Evolutionary conservation across 2,888 invertebrate genomes (phyloP).

Genomic region (Drosophila vallismaia): DNA sequence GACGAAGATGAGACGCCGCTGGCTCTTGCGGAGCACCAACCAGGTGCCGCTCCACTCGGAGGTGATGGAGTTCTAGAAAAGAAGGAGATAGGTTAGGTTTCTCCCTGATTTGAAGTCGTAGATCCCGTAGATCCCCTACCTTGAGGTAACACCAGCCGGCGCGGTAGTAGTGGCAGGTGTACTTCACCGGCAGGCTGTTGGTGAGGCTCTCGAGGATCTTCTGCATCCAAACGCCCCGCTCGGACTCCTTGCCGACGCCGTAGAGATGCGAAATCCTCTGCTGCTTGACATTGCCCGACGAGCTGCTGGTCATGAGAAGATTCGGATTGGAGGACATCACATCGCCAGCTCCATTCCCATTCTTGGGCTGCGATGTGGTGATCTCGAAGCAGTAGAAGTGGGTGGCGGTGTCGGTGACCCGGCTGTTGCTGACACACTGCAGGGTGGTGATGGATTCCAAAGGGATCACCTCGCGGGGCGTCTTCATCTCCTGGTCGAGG

Average conservation of each 20-base stretch:
- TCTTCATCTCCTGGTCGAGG: slow-evolving; percentile 88
- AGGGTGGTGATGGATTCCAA: slow-evolving; percentile 86
- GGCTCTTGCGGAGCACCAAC: slow-evolving; percentile 89
- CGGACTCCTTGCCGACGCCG: slow-evolving; percentile 84
- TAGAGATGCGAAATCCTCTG: slow-evolving; percentile 82
- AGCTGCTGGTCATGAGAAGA: slow-evolving; percentile 79
- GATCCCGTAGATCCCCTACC: slow-evolving; percentile 81
- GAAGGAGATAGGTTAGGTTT: neutral
- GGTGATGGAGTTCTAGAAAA: slow-evolving; percentile 80
- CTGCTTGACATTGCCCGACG: slow-evolving; percentile 82
- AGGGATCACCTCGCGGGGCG: slow-evolving; percentile 88
- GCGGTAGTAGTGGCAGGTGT: slow-evolving; percentile 89
- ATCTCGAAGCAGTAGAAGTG: slow-evolving; percentile 84
- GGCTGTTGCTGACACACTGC: slow-evolving; percentile 83
- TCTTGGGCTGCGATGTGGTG: slow-evolving; percentile 82
- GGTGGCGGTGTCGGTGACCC: slow-evolving; percentile 84
- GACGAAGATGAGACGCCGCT: slow-evolving; percentile 85
- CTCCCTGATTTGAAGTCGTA: too few relatives aligned
- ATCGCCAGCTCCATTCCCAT: slow-evolving; percentile 45
- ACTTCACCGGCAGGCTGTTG: slow-evolving; percentile 87
- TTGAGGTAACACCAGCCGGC: slow-evolving; percentile 93
- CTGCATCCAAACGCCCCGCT: slow-evolving; percentile 89
- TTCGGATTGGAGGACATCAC: slow-evolving; percentile 81
- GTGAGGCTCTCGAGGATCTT: slow-evolving; percentile 90
- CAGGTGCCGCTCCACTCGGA: slow-evolving; percentile 90